Percentiles rank a stretch among this genome's conserved stretches.
phyloP scores from a whole-genome alignment of 1,140 invertebrate genomes.

The Ditylenchus dipsaci region DNA sequence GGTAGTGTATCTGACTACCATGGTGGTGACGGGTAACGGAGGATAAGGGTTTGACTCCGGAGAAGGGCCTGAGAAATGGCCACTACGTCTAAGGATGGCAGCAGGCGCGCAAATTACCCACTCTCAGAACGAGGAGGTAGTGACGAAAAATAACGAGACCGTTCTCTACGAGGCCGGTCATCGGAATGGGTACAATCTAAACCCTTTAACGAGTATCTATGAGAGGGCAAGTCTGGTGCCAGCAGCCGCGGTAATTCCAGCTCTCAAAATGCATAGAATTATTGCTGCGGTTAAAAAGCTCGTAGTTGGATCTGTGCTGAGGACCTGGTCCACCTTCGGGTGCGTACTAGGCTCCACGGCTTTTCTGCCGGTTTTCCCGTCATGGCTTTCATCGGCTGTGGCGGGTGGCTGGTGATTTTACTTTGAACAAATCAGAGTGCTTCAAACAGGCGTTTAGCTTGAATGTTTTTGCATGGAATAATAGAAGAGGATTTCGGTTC shows the following conservation, averaged over 20 bases:
- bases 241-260: constrained; percentile 77
- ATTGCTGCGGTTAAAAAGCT: constrained; percentile 64
- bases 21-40: constrained; percentile 73
- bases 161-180: constrained; percentile 73
- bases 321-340: constrained; percentile 33
- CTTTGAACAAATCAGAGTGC: too few species aligned
- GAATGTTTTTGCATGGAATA: constrained; percentile 77
- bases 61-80: constrained; percentile 69
- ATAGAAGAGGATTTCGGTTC: too few species aligned
- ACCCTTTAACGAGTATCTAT: constrained; percentile 78
- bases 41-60: constrained; percentile 64
- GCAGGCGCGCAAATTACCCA: constrained; percentile 83
- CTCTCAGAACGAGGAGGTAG: constrained; percentile 71
- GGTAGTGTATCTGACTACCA: constrained; percentile 73
- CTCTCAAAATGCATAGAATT: constrained; percentile 83
- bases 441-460: constrained; percentile 72
- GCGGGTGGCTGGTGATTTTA: too few species aligned
- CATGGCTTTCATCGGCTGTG: constrained; percentile 68
- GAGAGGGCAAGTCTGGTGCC: constrained; percentile 78
- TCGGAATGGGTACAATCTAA: constrained; percentile 84
- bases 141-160: constrained; percentile 83
- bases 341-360: constrained; percentile 22
- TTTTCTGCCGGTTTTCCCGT: constrained; percentile 12
- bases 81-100: constrained; percentile 87
- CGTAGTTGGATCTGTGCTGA: too few species aligned